These are phyloP conservation scores for Syritta pipiens DNA, from an alignment of 2,888 invertebrate genomes.

Conservation along the genomic window DNA sequence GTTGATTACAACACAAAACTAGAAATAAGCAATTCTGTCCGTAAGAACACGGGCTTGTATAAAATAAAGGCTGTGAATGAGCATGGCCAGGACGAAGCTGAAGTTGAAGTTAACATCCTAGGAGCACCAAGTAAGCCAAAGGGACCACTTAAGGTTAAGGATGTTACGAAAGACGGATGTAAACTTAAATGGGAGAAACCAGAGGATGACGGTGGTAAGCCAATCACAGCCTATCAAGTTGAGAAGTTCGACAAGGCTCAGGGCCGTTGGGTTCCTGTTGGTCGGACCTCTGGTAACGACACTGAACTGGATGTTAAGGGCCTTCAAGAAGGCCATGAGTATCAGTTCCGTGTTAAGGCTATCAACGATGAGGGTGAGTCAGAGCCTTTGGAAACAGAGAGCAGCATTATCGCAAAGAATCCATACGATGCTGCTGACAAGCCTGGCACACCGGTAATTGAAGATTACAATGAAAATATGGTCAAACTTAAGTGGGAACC, in stretches of 20 bases:
- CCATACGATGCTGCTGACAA: conserved; percentile 94
- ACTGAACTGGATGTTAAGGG: conserved; percentile 94
- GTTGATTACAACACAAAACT: conserved; percentile 95
- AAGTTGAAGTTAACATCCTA: conserved; percentile 94
- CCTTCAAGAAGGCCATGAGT: conserved; percentile 94
- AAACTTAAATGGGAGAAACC: conserved; percentile 96
- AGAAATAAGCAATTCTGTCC: conserved; percentile 87
- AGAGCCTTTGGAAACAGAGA: conserved; percentile 95
- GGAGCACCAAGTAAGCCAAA: conserved; percentile 91
- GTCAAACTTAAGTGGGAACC: conserved; percentile 96
- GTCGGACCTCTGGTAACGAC: conserved; percentile 88
- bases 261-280: conserved; percentile 96
- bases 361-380: conserved; percentile 97
- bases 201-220: conserved; percentile 96
- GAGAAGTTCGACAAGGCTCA: conserved; percentile 96
- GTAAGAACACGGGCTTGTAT: conserved; percentile 94
- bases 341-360: conserved; percentile 95
- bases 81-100: conserved; percentile 94
- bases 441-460: conserved; percentile 91
- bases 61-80: conserved; percentile 94
- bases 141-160: conserved; percentile 92
- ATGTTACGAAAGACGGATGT: conserved; percentile 93
- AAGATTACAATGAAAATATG: conserved; percentile 93
- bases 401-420: conserved; percentile 95
- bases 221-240: conserved; percentile 93